Conservation (phyloP, 2,888 invertebrate species). For the Tetragonula carbonaria region DNA sequence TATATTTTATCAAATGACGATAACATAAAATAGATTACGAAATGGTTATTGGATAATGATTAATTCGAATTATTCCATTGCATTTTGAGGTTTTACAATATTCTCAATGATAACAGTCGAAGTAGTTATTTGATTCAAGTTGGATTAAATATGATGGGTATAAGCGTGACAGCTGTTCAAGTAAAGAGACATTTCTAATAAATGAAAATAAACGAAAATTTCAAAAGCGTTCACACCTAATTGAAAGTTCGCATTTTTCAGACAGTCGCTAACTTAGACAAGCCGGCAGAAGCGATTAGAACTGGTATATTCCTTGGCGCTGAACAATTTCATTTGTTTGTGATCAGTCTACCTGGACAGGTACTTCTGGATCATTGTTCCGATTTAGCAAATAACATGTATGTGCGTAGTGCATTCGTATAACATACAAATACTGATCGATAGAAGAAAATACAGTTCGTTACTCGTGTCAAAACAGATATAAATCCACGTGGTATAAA, state of each 20-base stretch:
- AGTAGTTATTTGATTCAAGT: conserved; percentile 6
- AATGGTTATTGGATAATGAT: no score
- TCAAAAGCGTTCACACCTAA: background rate
- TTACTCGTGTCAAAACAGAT: background rate
- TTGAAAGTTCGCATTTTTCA: background rate
- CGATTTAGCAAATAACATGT: background rate
- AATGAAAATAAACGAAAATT: background rate
- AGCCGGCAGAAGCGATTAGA: background rate
- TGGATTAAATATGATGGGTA: conserved; percentile 23
- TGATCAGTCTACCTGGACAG: conserved; percentile 28
- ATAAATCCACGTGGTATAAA: conserved; percentile 32
- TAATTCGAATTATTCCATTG: background rate
- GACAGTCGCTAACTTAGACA: background rate
- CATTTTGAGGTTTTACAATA: conserved; percentile 24
- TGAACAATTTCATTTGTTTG: conserved; percentile 20
- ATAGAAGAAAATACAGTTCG: background rate
- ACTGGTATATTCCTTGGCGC: background rate
- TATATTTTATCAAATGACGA: background rate
- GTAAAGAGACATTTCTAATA: background rate
- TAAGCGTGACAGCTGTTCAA: conserved; percentile 32
- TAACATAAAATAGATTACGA: background rate
- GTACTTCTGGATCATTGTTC: conserved; percentile 6
- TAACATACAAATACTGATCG: background rate
- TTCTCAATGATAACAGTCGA: background rate
- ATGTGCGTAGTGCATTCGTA: background rate